These are phyloP conservation scores for Meiosimyza decipiens DNA, from an alignment of 2,888 invertebrate species.

Conservation along the genomic window DNA sequence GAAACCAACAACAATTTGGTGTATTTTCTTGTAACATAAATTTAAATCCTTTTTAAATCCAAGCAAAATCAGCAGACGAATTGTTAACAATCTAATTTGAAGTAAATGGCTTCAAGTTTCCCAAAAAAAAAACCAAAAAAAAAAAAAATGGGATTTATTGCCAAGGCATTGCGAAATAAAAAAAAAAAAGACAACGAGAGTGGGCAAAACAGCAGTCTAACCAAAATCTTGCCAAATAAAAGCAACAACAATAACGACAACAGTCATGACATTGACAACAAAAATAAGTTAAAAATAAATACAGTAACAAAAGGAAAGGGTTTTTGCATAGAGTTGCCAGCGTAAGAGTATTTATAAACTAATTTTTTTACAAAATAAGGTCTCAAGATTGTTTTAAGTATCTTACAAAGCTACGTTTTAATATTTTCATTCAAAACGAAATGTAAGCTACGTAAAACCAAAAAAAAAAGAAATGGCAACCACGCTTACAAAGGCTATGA, in stretches of 20 bases:
- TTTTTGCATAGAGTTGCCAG: not conserved
- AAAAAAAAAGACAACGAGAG: too few relatives aligned
- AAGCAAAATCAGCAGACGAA: not conserved
- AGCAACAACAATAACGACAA: not conserved
- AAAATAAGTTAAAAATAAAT: too few relatives aligned
- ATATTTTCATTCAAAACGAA: too few relatives aligned
- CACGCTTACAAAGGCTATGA: not conserved
- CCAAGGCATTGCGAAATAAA: not conserved
- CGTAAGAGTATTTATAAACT: not conserved
- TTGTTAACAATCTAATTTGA: conserved; percentile 32
- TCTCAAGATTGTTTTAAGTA: too few relatives aligned
- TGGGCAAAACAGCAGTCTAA: too few relatives aligned
- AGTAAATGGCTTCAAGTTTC: conserved; percentile 27
- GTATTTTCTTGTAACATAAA: not conserved
- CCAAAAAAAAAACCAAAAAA: not conserved
- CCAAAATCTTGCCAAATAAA: not conserved
- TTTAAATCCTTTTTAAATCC: conserved; percentile 14
- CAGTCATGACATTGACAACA: conserved; percentile 7
- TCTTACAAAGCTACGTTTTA: too few relatives aligned
- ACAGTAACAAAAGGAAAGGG: conserved; percentile 1
- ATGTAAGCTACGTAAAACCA: too few relatives aligned
- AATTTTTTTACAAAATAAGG: too few relatives aligned
- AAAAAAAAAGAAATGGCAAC: too few relatives aligned
- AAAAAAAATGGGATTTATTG: conserved; percentile 8
- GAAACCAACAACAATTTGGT: not conserved